These are phyloP conservation scores for Drosophila crucigera DNA, from an alignment of 2,888 invertebrate genomes.

Conservation along the genomic window DNA sequence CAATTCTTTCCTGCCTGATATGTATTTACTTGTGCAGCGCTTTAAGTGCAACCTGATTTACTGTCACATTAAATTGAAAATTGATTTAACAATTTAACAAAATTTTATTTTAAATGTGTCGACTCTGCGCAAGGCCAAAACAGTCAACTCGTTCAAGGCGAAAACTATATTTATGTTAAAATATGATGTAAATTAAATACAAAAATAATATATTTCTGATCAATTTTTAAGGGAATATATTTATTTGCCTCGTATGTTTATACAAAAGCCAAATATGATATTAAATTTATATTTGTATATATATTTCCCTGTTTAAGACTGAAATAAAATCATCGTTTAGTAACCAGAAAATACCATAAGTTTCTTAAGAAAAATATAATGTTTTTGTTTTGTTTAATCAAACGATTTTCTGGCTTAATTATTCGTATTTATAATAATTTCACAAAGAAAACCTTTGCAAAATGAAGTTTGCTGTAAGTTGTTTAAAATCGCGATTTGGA, in stretches of 20 bases:
- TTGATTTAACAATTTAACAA: slow-evolving; percentile 9
- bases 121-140: background rate
- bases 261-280: background rate
- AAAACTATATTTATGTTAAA: background rate
- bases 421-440: too few species aligned
- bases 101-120: background rate
- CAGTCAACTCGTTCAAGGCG: background rate
- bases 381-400: too few species aligned
- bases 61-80: slow-evolving; percentile 5
- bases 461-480: background rate
- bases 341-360: background rate
- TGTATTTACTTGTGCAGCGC: slow-evolving; percentile 12
- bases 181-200: background rate
- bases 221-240: background rate
- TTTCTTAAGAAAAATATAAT: too few species aligned
- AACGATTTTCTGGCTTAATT: too few species aligned
- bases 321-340: background rate
- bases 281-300: background rate
- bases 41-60: slow-evolving; percentile 28
- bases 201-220: background rate
- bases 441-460: background rate
- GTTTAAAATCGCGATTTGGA: slow-evolving; percentile 6
- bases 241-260: background rate
- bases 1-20: background rate
- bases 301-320: background rate